A percentile compares a stretch with the other conserved stretches of the same genome.
These are phyloP conservation scores for Lepidocyrtinus sp. DNA, from an alignment of 2,888 invertebrate genomes.

Conservation along the genomic window DNA sequence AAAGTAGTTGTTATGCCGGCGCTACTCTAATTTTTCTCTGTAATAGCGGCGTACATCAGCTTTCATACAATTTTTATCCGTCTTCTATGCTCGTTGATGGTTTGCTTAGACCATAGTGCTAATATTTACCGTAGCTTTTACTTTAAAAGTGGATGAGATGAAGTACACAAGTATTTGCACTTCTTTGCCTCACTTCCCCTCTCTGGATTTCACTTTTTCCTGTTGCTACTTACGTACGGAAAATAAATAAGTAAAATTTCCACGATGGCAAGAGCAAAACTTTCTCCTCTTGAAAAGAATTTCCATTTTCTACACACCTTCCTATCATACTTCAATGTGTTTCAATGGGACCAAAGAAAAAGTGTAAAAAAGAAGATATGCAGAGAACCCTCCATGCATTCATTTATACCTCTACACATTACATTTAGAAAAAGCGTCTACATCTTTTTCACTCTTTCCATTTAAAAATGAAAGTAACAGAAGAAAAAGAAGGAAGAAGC, in stretches of 20 bases:
- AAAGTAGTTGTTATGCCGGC: slow-evolving; percentile 13
- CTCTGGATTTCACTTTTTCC: too few relatives aligned
- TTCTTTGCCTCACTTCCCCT: neutral
- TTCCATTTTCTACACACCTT: slow-evolving; percentile 3
- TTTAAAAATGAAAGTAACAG: neutral
- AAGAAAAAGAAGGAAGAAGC: slow-evolving; percentile 1
- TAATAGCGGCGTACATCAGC: neutral
- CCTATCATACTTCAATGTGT: too few relatives aligned
- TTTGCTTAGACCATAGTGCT: slow-evolving; percentile 17
- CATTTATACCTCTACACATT: too few relatives aligned
- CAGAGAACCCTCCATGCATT: too few relatives aligned
- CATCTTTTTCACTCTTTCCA: too few relatives aligned
- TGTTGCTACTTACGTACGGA: neutral
- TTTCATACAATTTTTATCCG: slow-evolving; percentile 11
- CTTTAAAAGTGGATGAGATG: slow-evolving; percentile 10
- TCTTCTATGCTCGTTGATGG: slow-evolving; percentile 8
- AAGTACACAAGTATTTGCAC: slow-evolving; percentile 3
- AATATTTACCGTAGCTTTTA: slow-evolving; percentile 39
- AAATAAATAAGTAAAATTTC: slow-evolving; percentile 10
- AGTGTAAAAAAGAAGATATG: too few relatives aligned
- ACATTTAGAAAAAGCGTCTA: too few relatives aligned
- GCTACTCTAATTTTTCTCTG: too few relatives aligned
- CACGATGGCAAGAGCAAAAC: neutral
- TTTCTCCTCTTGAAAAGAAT: neutral
- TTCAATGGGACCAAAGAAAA: too few relatives aligned